Conservation (phyloP, 2,113 vertebrate species). For the Panthera tigris region DNA sequence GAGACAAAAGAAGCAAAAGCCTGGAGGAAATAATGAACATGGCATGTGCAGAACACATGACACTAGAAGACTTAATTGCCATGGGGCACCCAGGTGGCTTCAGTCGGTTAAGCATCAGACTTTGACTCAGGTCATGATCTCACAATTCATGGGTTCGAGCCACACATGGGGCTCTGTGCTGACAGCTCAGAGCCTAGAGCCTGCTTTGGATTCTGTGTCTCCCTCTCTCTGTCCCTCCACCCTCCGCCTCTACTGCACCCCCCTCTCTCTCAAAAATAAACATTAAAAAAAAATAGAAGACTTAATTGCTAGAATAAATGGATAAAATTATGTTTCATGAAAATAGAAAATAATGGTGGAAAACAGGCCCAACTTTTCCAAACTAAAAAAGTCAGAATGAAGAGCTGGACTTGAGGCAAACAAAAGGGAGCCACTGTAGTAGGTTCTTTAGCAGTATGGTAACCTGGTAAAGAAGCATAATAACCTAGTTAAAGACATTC, state of each 20-base stretch:
- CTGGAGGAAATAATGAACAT: neutral
- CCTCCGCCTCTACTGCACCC: too few species aligned
- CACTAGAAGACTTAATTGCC: neutral
- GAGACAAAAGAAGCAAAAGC: neutral
- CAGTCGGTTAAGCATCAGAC: too few species aligned
- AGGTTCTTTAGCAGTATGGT: neutral
- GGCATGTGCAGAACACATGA: neutral
- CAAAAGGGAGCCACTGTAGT: neutral
- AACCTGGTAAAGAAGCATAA: neutral
- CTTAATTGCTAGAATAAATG: neutral
- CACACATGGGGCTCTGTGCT: too few species aligned
- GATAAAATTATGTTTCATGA: neutral
- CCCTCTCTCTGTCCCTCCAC: too few species aligned
- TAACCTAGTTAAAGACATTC: neutral
- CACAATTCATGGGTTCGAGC: too few species aligned
- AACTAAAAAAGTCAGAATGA: neutral
- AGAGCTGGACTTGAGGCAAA: neutral
- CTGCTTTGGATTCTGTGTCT: too few species aligned
- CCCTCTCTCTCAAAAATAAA: too few species aligned
- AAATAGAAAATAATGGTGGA: neutral
- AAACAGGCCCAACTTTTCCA: neutral
- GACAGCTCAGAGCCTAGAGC: too few species aligned
- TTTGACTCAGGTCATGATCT: too few species aligned
- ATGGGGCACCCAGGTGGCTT: neutral
- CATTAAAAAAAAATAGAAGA: neutral